phyloP scores from a whole-genome alignment of 1,140 invertebrate genomes.

The Chlorops oryzae region DNA sequence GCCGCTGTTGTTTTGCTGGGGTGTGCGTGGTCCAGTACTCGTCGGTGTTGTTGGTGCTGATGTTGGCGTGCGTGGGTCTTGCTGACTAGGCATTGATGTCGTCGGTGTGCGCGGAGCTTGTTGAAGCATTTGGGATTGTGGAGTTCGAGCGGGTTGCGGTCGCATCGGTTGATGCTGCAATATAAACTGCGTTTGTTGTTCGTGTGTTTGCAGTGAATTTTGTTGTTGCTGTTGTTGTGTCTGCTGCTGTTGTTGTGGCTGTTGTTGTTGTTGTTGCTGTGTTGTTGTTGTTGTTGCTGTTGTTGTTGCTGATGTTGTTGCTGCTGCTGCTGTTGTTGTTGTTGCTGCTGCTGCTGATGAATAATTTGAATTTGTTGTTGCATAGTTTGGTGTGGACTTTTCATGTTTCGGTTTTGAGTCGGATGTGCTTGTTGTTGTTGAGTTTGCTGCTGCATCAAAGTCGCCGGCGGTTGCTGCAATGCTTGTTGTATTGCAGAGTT shows the following conservation, averaged over 20 bases:
- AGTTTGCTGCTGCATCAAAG: conserved; percentile 9
- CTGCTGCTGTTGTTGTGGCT: conserved; percentile 33
- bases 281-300: conserved; percentile 14
- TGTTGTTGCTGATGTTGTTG: conserved; percentile 9
- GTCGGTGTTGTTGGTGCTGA: conserved; percentile 22
- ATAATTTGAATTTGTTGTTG: conserved; percentile 13
- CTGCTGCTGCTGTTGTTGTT: conserved; percentile 12
- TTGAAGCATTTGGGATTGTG: conserved; percentile 47
- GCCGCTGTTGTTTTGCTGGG: conserved; percentile 31
- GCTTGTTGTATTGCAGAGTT: conserved; percentile 11
- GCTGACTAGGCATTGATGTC: no score
- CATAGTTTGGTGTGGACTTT: neutral
- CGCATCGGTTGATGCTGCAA: neutral
- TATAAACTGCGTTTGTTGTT: no score
- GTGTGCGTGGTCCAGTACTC: conserved; percentile 32
- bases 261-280: conserved; percentile 29
- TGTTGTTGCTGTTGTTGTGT: conserved; percentile 20
- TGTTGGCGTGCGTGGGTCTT: conserved; percentile 9
- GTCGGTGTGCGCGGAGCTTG: conserved; percentile 29
- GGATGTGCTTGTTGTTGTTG: conserved; percentile 7
- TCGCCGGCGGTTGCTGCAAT: conserved; percentile 4
- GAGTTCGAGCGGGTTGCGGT: conserved; percentile 18
- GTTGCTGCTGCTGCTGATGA: conserved; percentile 9
- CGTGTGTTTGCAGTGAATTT: conserved; percentile 12
- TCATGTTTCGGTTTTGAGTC: neutral